A percentile compares a stretch with the other conserved stretches of the same genome.
These are phyloP conservation scores for Nannobrachium achirus DNA, from an alignment of 2,113 vertebrate genomes.

Conservation along the genomic window DNA sequence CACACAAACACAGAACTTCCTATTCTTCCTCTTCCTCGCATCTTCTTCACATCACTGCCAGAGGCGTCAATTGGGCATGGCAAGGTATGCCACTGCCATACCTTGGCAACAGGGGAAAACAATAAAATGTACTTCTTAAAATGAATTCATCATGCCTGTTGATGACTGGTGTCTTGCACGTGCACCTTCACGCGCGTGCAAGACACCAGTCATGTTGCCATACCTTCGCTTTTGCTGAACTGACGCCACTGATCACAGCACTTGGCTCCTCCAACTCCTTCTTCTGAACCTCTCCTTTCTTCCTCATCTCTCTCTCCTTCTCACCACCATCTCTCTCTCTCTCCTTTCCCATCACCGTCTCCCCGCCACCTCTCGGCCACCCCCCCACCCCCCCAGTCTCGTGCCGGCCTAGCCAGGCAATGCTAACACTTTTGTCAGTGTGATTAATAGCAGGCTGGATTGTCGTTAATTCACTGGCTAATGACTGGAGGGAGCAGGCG, in stretches of 20 bases:
- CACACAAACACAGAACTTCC: not conserved
- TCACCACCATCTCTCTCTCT: constrained; percentile 15
- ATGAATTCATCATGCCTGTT: too few species aligned
- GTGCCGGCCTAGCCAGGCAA: constrained; percentile 81
- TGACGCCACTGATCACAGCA: too few species aligned
- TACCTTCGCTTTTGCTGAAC: too few species aligned
- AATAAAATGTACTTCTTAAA: too few species aligned
- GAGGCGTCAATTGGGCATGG: constrained; percentile 10
- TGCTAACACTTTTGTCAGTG: constrained; percentile 96
- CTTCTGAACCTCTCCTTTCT: constrained; percentile 20
- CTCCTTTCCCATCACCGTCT: constrained; percentile 1
- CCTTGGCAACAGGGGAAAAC: too few species aligned
- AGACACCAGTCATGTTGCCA: too few species aligned
- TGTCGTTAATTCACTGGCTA: constrained; percentile 99
- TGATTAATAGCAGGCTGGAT: constrained; percentile 97
- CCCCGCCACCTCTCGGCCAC: constrained; percentile 23
- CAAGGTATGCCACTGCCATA: too few species aligned
- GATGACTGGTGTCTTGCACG: too few species aligned
- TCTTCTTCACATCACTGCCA: constrained; percentile 25
- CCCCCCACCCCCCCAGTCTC: constrained; percentile 42
- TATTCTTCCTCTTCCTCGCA: constrained; percentile 1
- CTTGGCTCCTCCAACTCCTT: not conserved
- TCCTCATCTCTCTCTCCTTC: not conserved
- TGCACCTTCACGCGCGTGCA: too few species aligned
- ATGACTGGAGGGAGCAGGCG: constrained; percentile 87